Evolutionary conservation across 2,888 invertebrate genomes (phyloP), one percentile per base, ranked within the genome.

Genomic region (Rosalia funebris): DNA sequence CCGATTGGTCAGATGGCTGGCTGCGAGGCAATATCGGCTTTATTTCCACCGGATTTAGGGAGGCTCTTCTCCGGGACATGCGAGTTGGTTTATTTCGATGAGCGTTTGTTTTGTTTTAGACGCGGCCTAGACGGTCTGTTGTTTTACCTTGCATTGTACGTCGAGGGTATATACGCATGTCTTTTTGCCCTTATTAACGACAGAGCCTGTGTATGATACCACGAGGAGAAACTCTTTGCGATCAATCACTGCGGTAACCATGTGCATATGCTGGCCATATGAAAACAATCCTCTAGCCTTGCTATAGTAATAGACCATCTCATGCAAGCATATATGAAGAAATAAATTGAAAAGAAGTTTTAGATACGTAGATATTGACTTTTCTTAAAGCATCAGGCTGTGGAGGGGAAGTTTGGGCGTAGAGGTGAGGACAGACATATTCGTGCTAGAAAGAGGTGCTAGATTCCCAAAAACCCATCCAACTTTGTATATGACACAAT

Each of bases 71-170:
- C 34, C 31, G 31, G 16, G 37, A n/a, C n/a, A n/a, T n/a, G n/a
- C n/a, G n/a, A n/a, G n/a, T n/a, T n/a, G 60, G 68, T 67, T 68
- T 65, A 65, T 68, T 67, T 69, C 67, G 60, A 68, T 62, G 59
- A 25, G 60, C 53, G 66, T 66, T 69, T 60, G 67, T 70, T 69
- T 70, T 70, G 58, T 70, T 69, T 66, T 48, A 60, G 67, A 67
- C 65, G 50, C 53, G 60, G 62, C 63, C 70, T 69, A 67, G 67
- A 61, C 68, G 60, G 63, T 63, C 69, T 69, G 63, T 70, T 70
- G 68, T 70, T 70, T 50, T 39, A 50, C 39, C 39, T 25, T 37
- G 34, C 50, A 20, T 31, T 39, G 44, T 17, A 41, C 11, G 41
- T 17, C 17, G 36, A 48, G 37, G 36, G 34, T 7, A 17, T 3